These are phyloP conservation scores for Carduelis carduelis DNA, from an alignment of 2,797 vertebrate genomes.

Conservation along the genomic window DNA sequence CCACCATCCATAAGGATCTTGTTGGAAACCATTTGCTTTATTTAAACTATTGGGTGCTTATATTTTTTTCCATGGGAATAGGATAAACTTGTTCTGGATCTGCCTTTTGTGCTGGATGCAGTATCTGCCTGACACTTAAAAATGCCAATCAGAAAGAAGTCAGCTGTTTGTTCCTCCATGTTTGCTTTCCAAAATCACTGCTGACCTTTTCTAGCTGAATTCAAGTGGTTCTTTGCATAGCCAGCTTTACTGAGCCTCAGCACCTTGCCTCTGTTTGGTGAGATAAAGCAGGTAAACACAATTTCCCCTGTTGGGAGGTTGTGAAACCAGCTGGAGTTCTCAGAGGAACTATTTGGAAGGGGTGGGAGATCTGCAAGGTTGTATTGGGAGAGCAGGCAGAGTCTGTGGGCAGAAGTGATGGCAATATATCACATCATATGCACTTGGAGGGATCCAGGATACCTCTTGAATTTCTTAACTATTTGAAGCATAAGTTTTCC, in stretches of 20 bases:
- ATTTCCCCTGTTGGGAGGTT: neutral
- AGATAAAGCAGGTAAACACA: neutral
- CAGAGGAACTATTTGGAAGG: neutral
- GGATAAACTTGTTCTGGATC: neutral
- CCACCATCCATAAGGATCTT: neutral
- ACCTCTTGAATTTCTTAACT: neutral
- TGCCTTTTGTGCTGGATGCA: neutral
- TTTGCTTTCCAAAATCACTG: neutral
- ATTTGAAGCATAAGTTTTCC: neutral
- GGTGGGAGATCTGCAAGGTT: neutral
- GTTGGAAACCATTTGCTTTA: neutral
- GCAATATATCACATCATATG: neutral
- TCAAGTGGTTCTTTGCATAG: neutral
- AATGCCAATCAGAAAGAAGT: neutral
- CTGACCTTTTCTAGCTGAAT: neutral
- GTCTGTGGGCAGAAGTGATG: neutral
- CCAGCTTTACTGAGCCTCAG: neutral
- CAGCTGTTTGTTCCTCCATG: neutral
- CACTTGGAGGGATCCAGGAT: neutral
- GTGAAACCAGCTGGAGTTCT: neutral
- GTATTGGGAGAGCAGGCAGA: rapidly evolving
- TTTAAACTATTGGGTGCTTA: neutral
- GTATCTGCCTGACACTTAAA: neutral
- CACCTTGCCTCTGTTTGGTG: neutral
- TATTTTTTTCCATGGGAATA: neutral